Base-by-base conservation (phyloP, 1,140 invertebrate species). In the Bombus vancouverensis region DNA sequence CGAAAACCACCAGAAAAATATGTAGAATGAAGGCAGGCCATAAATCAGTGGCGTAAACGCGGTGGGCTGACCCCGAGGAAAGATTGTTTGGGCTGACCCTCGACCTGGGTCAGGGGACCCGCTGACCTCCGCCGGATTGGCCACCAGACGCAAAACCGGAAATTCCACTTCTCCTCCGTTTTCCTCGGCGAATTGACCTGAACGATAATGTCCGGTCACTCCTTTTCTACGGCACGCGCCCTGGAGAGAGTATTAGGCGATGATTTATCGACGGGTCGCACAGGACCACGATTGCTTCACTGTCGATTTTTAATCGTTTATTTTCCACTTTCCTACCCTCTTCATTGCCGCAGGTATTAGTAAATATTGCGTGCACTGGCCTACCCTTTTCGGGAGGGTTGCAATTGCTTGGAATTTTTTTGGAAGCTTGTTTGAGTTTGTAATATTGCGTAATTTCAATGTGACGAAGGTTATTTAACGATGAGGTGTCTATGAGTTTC, bases 1-100 rank as follows among this genome's bases (percentile, higher is more conserved):
- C 74, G 66, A 79, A 65, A n/a, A 34, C 74, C 68, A 12, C 47
- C 47, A 53, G 47, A 53, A 53, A 53, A 53, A 53, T 53, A 79
- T 83, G 59, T 62, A 83, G 62, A 71, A 15, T 74, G 57, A 89
- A 89, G 90, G 90, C 88, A 86, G 89, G 92, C 92, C 93, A 94
- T 95, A 95, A 95, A 95, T 95, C 94, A 95, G 91, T 89, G 83
- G 84, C 81, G 89, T 91, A 90, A 91, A 90, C 92, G 89, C 89
- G 89, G 92, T 94, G 89, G 91, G 91, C 91, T 94, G 94, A 95
- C 94, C 93, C 87, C 89, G 92, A 92, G 90, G 92, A 94, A 90
- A 93, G 93, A 91, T 94, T 95, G 93, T 95, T 95, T 95, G 93
- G 95, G 92, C 94, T 94, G 94, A 95, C 94, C 94, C 92, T 90